phyloP scores from a whole-genome alignment of 2,113 vertebrate species.

The Scopus umbretta region DNA sequence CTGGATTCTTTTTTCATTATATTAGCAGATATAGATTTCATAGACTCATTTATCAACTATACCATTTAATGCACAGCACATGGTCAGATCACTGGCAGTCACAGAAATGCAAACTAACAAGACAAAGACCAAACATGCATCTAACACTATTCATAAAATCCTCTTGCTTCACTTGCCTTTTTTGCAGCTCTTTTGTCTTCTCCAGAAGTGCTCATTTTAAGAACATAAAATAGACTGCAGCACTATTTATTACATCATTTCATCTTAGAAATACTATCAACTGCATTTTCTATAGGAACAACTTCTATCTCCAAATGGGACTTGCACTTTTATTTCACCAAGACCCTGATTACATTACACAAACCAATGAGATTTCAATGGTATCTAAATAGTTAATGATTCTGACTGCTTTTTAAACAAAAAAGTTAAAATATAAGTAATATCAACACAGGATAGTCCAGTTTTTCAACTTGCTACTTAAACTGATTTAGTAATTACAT shows the following conservation, averaged over 20 bases:
- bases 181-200: background rate
- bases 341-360: background rate
- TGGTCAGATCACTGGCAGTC: background rate
- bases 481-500: background rate
- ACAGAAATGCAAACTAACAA: background rate
- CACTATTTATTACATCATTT: background rate
- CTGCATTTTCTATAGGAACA: background rate
- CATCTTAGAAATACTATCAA: background rate
- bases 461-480: conserved; percentile 1
- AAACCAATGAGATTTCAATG: background rate
- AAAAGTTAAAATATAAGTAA: background rate
- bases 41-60: conserved; percentile 5
- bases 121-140: background rate
- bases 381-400: background rate
- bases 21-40: conserved; percentile 7
- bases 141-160: background rate
- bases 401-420: background rate
- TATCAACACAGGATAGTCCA: background rate
- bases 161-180: background rate
- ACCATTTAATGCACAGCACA: conserved; percentile 9
- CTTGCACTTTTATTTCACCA: background rate
- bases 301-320: background rate
- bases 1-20: background rate
- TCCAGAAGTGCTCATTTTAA: background rate
- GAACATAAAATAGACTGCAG: background rate